These are phyloP conservation scores for Hydra vulgaris DNA, from an alignment of 30 jellyfish, hydroid and myxozoan genomes.

Conservation along the genomic window DNA sequence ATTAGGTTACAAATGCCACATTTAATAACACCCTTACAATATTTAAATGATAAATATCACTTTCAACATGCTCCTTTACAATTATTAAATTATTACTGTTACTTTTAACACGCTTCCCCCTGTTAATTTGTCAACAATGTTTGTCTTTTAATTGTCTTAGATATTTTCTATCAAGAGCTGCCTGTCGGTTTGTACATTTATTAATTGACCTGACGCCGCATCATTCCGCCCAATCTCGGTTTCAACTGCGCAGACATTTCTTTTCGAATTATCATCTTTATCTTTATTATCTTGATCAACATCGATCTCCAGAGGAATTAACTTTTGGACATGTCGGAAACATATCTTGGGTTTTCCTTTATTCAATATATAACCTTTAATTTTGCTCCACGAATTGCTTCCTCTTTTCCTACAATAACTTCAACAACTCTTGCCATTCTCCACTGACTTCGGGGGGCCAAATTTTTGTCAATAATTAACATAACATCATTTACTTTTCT, in stretches of 20 bases:
- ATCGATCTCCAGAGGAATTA: constrained; percentile 3
- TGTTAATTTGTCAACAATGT: too few species aligned
- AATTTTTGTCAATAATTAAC: constrained; percentile 4
- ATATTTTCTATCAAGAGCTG: too few species aligned
- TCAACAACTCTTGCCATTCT: constrained; percentile 18
- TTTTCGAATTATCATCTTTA: neutral
- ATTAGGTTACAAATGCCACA: too few species aligned
- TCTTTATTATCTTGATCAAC: neutral
- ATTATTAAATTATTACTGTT: too few species aligned
- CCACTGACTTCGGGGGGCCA: constrained; percentile 10
- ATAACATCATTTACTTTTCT: constrained; percentile 1
- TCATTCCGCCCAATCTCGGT: too few species aligned
- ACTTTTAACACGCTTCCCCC: too few species aligned
- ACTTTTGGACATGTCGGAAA: constrained; percentile 14
- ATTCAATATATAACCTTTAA: neutral
- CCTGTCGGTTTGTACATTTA: too few species aligned
- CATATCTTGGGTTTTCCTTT: neutral
- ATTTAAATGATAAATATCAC: too few species aligned
- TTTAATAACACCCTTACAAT: too few species aligned
- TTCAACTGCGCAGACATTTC: neutral
- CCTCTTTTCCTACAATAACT: constrained; percentile 5
- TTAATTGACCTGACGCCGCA: too few species aligned
- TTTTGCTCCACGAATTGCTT: constrained; percentile 11
- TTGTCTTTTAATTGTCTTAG: too few species aligned
- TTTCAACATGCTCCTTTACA: too few species aligned